phyloP scores from a whole-genome alignment of 2,888 invertebrate genomes.

The Sminthurinus aureus region DNA sequence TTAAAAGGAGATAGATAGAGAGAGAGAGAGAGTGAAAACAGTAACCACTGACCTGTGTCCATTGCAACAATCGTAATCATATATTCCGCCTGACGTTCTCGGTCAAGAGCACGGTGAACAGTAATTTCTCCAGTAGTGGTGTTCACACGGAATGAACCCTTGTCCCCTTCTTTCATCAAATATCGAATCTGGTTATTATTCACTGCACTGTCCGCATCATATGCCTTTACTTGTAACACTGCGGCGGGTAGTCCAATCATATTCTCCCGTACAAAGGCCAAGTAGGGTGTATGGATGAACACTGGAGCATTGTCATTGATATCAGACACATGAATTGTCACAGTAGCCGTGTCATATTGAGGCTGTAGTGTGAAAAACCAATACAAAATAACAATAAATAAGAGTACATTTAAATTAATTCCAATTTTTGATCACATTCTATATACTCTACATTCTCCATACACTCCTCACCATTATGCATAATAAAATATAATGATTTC shows the following conservation, averaged over 20 bases:
- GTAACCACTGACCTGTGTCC: conserved; percentile 81
- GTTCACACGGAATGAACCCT: conserved; percentile 89
- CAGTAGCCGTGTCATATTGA: conserved; percentile 75
- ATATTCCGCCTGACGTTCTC: conserved; percentile 84
- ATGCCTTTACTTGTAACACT: conserved; percentile 61
- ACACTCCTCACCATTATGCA: neutral
- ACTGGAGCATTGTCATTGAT: conserved; percentile 69
- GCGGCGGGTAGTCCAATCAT: conserved; percentile 73
- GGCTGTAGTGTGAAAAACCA: conserved; percentile 59
- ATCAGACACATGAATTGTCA: conserved; percentile 62
- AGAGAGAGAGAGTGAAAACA: neutral
- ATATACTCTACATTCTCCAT: too few species aligned
- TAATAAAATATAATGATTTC: conserved; percentile 6
- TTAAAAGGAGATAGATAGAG: neutral
- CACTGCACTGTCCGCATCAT: conserved; percentile 57
- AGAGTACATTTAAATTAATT: conserved; percentile 6
- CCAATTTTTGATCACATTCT: conserved; percentile 4
- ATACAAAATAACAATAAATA: too few species aligned
- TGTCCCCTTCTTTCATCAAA: conserved; percentile 91
- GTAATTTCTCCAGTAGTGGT: conserved; percentile 91
- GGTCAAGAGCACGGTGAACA: conserved; percentile 80
- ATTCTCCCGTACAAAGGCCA: conserved; percentile 93
- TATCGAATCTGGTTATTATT: conserved; percentile 85
- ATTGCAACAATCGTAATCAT: conserved; percentile 87
- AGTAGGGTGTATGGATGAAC: conserved; percentile 92